Conservation (phyloP, 2,113 vertebrate genomes). For the Willisornis vidua region DNA sequence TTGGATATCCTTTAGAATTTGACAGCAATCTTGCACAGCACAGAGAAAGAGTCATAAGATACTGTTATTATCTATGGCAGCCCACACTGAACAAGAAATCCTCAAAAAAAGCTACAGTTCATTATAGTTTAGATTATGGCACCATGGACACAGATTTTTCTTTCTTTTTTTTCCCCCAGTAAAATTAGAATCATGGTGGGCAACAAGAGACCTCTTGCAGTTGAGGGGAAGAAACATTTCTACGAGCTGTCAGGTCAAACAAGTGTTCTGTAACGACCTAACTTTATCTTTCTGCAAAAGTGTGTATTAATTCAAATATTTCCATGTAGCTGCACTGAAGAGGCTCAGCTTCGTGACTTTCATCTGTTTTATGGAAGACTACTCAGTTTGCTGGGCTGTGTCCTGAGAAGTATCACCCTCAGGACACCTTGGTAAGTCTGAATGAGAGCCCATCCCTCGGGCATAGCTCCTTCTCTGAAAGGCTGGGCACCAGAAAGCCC, state of each 20-base stretch:
- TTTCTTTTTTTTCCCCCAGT: not conserved
- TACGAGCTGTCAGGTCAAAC: conserved; percentile 6
- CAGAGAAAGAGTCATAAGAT: not conserved
- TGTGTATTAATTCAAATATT: not conserved
- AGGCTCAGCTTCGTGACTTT: not conserved
- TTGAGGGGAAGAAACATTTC: not conserved
- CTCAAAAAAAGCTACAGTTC: not conserved
- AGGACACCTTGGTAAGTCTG: not conserved
- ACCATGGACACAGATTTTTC: not conserved
- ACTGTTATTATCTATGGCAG: not conserved
- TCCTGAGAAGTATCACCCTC: rapidly evolving
- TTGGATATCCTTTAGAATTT: not conserved
- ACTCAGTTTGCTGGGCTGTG: too few species aligned
- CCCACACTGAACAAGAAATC: not conserved
- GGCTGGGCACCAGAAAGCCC: not conserved
- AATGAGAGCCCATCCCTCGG: not conserved
- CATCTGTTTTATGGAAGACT: not conserved
- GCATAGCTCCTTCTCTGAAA: not conserved
- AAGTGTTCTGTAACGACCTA: not conserved
- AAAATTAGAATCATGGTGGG: conserved; percentile 13
- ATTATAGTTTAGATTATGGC: not conserved
- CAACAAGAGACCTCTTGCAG: conserved; percentile 5
- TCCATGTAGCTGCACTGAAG: not conserved
- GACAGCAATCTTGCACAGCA: not conserved
- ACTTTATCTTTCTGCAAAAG: not conserved